These are phyloP conservation scores for Toxotes chatareus DNA, from an alignment of 2,113 vertebrate species.

Conservation along the genomic window DNA sequence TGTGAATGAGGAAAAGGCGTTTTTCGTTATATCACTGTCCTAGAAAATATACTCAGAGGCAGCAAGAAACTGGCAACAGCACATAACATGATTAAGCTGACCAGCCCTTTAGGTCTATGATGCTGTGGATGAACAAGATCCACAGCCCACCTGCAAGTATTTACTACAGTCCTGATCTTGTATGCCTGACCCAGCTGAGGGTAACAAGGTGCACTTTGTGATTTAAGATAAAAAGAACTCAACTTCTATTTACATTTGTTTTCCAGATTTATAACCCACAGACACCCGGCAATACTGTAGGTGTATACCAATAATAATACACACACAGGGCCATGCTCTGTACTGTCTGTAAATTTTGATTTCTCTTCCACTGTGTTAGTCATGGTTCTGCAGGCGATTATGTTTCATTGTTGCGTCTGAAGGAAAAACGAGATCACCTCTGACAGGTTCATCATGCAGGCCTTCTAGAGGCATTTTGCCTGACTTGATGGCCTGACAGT, in stretches of 20 bases:
- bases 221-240: neutral
- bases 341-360: slow-evolving; percentile 27
- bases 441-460: slow-evolving; percentile 76
- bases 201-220: neutral
- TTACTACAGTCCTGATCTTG: neutral
- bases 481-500: slow-evolving; percentile 65
- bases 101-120: neutral
- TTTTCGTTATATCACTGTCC: neutral
- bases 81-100: no score
- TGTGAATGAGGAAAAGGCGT: neutral
- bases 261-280: neutral
- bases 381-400: slow-evolving; percentile 44
- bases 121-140: neutral
- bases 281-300: neutral
- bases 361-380: slow-evolving; percentile 51
- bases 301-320: neutral
- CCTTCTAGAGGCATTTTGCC: slow-evolving; percentile 57
- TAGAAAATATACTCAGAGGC: neutral
- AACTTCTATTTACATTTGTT: neutral
- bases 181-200: neutral
- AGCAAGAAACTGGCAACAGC: no score
- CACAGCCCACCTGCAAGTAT: neutral
- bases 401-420: slow-evolving; percentile 59
- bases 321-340: neutral
- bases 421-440: slow-evolving; percentile 66